A percentile compares a stretch with the other conserved stretches of the same genome.
Evolutionary conservation across 2,113 vertebrate genomes (phyloP).

Genomic region (Podilymbus podiceps): DNA sequence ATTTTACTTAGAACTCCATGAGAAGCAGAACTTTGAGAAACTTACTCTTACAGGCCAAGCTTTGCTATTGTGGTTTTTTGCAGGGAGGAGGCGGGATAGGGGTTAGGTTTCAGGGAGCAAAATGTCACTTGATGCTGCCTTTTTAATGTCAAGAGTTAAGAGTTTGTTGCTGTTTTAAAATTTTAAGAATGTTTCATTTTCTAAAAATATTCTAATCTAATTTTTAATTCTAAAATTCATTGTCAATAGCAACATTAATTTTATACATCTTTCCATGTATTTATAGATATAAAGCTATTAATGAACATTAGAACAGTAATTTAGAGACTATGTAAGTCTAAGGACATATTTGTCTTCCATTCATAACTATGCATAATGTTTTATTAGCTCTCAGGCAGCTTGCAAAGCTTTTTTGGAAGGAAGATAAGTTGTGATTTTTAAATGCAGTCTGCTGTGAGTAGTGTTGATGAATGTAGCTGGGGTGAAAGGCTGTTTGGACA

Average conservation of each 20-base stretch:
- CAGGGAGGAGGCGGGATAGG: background rate
- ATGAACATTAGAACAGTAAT: background rate
- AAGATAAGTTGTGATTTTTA: background rate
- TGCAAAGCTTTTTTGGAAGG: background rate
- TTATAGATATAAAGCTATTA: background rate
- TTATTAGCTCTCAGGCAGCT: background rate
- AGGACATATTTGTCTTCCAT: background rate
- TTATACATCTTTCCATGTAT: background rate
- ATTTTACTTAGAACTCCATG: background rate
- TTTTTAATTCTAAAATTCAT: background rate
- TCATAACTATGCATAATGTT: background rate
- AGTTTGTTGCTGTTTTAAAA: background rate
- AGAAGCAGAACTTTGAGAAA: background rate
- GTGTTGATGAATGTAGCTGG: background rate
- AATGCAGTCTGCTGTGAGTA: background rate
- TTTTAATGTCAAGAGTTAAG: background rate
- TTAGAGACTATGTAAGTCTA: background rate
- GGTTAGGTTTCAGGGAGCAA: background rate
- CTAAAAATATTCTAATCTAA: background rate
- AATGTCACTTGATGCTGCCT: background rate
- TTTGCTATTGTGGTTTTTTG: background rate
- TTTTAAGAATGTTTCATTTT: background rate
- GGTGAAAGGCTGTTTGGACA: background rate
- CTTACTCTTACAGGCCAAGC: background rate
- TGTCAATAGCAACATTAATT: background rate